Conservation (phyloP, 2,113 vertebrate genomes). For the Hyla sarda region DNA sequence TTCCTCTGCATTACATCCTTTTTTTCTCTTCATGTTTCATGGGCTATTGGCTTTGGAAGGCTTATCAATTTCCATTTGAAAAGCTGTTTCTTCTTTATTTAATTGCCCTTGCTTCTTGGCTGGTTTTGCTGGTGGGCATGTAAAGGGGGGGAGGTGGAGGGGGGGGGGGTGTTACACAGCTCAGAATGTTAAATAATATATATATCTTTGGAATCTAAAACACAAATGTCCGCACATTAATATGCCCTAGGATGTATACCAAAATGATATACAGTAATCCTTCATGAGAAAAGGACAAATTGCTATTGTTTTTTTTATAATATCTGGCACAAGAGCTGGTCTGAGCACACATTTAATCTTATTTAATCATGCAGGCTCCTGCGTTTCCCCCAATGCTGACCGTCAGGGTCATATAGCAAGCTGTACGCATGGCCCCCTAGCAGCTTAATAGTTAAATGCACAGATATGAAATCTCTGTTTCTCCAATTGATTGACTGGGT, state of each 20-base stretch:
- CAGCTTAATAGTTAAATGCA: constrained; percentile 23
- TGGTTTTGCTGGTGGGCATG: constrained; percentile 47
- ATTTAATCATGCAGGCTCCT: constrained; percentile 29
- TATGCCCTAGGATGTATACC: constrained; percentile 1
- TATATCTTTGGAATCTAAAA: constrained; percentile 22
- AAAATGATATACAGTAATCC: neutral
- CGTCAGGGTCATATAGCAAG: constrained; percentile 36
- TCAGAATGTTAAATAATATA: constrained; percentile 30
- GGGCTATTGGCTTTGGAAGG: constrained; percentile 58
- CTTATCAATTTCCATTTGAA: constrained; percentile 61
- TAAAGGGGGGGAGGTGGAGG: neutral
- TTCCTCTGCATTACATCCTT: constrained; percentile 53
- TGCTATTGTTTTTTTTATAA: neutral
- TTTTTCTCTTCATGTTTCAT: constrained; percentile 53
- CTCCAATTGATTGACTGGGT: constrained; percentile 24
- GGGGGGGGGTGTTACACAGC: neutral
- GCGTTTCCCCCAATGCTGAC: constrained; percentile 20
- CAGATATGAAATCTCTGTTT: neutral
- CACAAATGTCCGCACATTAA: neutral
- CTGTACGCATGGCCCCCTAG: neutral
- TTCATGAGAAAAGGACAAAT: neutral
- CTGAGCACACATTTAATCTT: constrained; percentile 31
- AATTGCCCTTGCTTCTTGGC: constrained; percentile 54
- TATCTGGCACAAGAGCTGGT: constrained; percentile 9
- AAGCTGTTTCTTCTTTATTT: constrained; percentile 58